phyloP scores from a whole-genome alignment of 2,113 vertebrate species.

The Gadus macrocephalus region DNA sequence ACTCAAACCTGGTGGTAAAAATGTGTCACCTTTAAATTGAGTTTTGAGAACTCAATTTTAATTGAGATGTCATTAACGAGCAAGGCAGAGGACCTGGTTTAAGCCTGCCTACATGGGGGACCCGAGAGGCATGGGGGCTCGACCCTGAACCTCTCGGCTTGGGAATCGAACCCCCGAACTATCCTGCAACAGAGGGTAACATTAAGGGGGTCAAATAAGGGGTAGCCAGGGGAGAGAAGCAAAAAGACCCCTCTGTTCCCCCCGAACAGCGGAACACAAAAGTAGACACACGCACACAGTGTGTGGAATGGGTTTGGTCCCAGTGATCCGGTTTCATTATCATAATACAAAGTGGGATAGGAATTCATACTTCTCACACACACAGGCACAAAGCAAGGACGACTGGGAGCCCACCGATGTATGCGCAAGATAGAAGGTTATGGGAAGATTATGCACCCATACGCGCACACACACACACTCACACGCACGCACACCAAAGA shows the following conservation, averaged over 20 bases:
- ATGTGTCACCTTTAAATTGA: no score
- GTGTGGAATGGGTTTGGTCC: conserved; percentile 21
- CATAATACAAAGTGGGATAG: conserved; percentile 46
- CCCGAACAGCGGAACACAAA: conserved; percentile 1
- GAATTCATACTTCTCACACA: conserved; percentile 54
- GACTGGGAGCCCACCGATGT: conserved; percentile 1
- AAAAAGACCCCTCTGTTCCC: conserved; percentile 29
- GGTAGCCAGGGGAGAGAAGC: no score
- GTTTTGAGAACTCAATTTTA: no score
- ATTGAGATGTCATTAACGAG: no score
- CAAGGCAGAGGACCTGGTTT: no score
- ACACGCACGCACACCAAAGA: background rate
- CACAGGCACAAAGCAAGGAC: conserved; percentile 34
- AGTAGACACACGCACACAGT: conserved; percentile 58
- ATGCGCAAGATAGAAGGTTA: conserved; percentile 4
- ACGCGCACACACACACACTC: conserved; percentile 37
- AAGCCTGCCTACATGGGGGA: no score
- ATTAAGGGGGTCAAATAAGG: no score
- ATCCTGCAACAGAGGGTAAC: no score
- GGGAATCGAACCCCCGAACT: no score
- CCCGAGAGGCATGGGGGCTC: no score
- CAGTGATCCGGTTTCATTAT: conserved; percentile 55
- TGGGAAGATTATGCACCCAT: conserved; percentile 22
- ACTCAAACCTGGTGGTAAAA: no score
- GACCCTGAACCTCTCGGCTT: no score